These are phyloP conservation scores for Drosophila pruinosa DNA, from an alignment of 1,140 invertebrate genomes.

Conservation along the genomic window DNA sequence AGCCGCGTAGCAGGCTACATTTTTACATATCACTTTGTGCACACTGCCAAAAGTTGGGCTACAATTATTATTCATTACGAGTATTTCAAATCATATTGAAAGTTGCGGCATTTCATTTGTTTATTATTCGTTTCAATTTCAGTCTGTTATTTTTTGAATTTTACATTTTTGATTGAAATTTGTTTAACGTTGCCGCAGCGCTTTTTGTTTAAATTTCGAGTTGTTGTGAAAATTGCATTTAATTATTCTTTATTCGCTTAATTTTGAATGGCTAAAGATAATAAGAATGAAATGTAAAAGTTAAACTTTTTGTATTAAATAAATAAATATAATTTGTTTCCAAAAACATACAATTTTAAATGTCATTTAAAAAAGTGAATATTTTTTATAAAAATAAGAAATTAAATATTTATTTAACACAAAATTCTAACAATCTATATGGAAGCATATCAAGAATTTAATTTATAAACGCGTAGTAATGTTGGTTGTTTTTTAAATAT, in stretches of 20 bases:
- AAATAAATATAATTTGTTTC: neutral
- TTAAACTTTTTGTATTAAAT: neutral
- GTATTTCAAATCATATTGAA: slow-evolving; percentile 11
- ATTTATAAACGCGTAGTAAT: neutral
- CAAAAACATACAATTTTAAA: neutral
- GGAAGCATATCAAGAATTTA: neutral
- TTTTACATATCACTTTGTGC: slow-evolving; percentile 20
- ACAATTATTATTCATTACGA: slow-evolving; percentile 5
- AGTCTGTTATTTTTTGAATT: slow-evolving; percentile 31
- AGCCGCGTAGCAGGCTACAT: slow-evolving; percentile 53
- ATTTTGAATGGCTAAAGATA: slow-evolving; percentile 16
- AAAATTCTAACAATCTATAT: neutral
- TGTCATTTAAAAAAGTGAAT: neutral
- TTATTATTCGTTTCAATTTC: slow-evolving; percentile 38
- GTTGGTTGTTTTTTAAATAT: neutral
- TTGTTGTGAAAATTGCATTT: neutral
- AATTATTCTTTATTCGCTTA: neutral
- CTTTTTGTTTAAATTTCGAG: slow-evolving; percentile 55
- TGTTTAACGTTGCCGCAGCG: slow-evolving; percentile 70
- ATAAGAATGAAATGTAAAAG: neutral
- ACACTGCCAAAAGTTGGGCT: slow-evolving; percentile 27
- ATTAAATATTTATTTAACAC: neutral
- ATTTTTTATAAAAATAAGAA: neutral
- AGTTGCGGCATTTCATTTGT: slow-evolving; percentile 45
- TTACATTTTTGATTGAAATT: slow-evolving; percentile 25